Percentiles rank a stretch among this genome's conserved stretches.
These are phyloP conservation scores for Dasysyrphus albostriatus DNA, from an alignment of 2,888 invertebrate species.

Conservation along the genomic window DNA sequence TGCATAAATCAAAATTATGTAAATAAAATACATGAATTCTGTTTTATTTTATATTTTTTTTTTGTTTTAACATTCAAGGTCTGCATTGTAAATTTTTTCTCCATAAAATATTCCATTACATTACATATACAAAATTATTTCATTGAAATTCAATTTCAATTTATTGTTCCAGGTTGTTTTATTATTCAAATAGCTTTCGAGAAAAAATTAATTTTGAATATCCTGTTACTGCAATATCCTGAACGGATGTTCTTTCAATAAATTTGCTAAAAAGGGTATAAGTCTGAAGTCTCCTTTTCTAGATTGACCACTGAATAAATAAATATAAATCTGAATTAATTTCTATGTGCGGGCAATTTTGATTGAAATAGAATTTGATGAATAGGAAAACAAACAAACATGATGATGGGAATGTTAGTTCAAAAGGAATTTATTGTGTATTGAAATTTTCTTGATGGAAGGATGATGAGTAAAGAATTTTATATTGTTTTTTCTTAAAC, in stretches of 20 bases:
- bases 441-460: neutral
- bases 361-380: neutral
- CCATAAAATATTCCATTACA: neutral
- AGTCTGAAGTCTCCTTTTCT: neutral
- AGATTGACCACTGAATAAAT: slow-evolving; percentile 13
- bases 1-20: too few species aligned
- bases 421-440: neutral
- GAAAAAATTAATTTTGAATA: neutral
- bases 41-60: too few species aligned
- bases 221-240: neutral
- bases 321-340: neutral
- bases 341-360: neutral
- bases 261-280: neutral
- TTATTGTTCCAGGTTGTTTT: neutral
- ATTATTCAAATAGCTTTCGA: slow-evolving; percentile 6
- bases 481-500: neutral
- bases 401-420: neutral
- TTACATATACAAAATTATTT: neutral
- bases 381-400: neutral
- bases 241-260: neutral
- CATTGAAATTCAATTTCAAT: neutral
- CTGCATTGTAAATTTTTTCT: neutral
- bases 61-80: too few species aligned
- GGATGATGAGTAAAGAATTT: neutral
- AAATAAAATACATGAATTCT: too few species aligned